Evolutionary conservation across 2,113 vertebrate species (phyloP).

Genomic region (Montifringilla adamsi): DNA sequence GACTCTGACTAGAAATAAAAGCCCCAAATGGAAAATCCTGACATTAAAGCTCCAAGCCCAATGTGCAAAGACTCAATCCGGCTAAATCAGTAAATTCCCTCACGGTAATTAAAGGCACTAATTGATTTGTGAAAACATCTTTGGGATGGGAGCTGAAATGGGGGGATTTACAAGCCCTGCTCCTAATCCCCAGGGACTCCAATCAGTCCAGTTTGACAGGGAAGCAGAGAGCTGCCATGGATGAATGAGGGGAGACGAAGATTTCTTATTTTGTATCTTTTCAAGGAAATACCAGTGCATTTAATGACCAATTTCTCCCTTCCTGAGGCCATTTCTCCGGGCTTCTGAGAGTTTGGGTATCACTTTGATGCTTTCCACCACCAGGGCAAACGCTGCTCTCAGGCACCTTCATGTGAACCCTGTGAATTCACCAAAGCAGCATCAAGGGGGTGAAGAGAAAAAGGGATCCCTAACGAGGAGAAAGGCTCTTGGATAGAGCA

Average conservation of each 20-base stretch:
- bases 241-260: neutral
- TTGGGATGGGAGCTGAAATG: neutral
- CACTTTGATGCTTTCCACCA: neutral
- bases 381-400: neutral
- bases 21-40: neutral
- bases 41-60: neutral
- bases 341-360: neutral
- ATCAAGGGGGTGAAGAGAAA: neutral
- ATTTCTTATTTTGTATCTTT: neutral
- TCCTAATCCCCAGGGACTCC: slow-evolving; percentile 29
- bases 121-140: slow-evolving; percentile 58
- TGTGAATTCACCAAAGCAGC: neutral
- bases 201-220: neutral
- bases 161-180: slow-evolving; percentile 9
- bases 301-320: slow-evolving; percentile 42
- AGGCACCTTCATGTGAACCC: neutral
- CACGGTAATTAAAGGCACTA: slow-evolving; percentile 39
- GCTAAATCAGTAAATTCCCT: slow-evolving; percentile 35
- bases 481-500: neutral
- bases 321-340: neutral
- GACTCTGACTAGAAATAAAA: slow-evolving; percentile 35
- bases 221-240: neutral
- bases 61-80: neutral
- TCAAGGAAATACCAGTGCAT: neutral
- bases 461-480: neutral